These are phyloP conservation scores for Eidolon helvum DNA, from an alignment of 2,113 vertebrate genomes.

Conservation along the genomic window DNA sequence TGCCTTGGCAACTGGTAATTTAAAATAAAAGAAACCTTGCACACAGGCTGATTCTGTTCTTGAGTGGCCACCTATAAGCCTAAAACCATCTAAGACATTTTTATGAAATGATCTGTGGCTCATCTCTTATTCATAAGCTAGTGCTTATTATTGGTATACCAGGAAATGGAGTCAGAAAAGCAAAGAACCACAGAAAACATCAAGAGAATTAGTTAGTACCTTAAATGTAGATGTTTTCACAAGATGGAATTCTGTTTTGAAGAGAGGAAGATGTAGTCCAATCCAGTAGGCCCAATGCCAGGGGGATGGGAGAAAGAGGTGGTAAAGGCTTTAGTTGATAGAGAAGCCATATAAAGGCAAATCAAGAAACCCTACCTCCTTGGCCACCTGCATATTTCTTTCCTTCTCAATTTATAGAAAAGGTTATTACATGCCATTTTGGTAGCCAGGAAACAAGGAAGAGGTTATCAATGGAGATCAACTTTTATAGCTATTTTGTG, in stretches of 20 bases:
- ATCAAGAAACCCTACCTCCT: neutral
- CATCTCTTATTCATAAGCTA: slow-evolving; percentile 61
- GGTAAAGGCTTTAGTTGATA: neutral
- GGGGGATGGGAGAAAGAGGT: accelerated
- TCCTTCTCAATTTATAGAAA: neutral
- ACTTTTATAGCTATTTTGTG: slow-evolving; percentile 1
- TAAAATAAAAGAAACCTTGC: neutral
- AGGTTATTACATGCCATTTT: neutral
- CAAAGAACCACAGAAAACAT: slow-evolving; percentile 23
- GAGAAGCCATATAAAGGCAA: neutral
- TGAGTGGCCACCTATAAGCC: neutral
- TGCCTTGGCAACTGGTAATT: neutral
- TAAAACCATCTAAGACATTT: neutral
- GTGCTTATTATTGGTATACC: neutral
- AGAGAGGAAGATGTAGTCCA: neutral
- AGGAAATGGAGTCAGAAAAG: slow-evolving; percentile 56
- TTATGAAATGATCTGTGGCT: neutral
- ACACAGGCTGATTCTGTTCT: neutral
- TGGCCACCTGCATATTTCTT: neutral
- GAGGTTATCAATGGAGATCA: slow-evolving; percentile 5
- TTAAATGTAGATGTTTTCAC: neutral
- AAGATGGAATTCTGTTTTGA: neutral
- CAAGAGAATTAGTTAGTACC: neutral
- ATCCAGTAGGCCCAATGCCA: neutral
- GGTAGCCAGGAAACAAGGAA: neutral